Percentiles rank a stretch among this genome's conserved stretches.
Evolutionary conservation across 2,888 invertebrate species (phyloP).

Genomic region (Cinara cedri): DNA sequence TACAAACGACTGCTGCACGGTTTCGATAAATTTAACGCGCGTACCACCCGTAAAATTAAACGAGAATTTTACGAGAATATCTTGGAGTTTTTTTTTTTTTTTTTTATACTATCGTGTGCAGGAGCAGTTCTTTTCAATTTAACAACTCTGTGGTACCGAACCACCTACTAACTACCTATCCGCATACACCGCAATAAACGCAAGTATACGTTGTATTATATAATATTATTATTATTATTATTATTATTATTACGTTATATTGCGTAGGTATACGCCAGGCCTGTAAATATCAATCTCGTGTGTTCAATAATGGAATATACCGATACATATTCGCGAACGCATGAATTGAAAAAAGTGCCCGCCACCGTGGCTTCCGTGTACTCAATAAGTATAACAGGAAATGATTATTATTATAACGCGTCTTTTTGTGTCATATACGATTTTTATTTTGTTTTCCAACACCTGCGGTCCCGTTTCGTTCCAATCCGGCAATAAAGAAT

Average conservation of each 20-base stretch:
- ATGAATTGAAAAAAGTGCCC: not conserved
- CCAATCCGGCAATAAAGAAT: not conserved
- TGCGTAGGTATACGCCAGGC: not conserved
- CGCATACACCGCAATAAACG: not conserved
- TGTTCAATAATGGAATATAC: not conserved
- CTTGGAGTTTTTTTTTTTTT: not conserved
- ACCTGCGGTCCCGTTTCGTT: not conserved
- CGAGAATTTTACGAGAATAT: not conserved
- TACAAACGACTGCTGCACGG: too few relatives aligned
- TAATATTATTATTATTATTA: too few relatives aligned
- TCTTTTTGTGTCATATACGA: not conserved
- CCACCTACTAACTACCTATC: not conserved
- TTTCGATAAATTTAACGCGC: too few relatives aligned
- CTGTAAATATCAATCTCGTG: not conserved
- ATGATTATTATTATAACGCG: not conserved
- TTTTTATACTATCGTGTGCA: not conserved
- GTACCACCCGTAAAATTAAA: not conserved
- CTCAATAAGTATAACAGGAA: not conserved
- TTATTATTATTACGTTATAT: not conserved
- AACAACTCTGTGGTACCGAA: not conserved
- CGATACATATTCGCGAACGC: not conserved
- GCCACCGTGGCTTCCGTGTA: too few relatives aligned
- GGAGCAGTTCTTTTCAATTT: not conserved
- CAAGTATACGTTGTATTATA: too few relatives aligned
- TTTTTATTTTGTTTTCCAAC: constrained; percentile 9